Percentiles rank a stretch among this genome's conserved stretches.
phyloP scores from a whole-genome alignment of 2,113 vertebrate species.

The Myotis brandtii region DNA sequence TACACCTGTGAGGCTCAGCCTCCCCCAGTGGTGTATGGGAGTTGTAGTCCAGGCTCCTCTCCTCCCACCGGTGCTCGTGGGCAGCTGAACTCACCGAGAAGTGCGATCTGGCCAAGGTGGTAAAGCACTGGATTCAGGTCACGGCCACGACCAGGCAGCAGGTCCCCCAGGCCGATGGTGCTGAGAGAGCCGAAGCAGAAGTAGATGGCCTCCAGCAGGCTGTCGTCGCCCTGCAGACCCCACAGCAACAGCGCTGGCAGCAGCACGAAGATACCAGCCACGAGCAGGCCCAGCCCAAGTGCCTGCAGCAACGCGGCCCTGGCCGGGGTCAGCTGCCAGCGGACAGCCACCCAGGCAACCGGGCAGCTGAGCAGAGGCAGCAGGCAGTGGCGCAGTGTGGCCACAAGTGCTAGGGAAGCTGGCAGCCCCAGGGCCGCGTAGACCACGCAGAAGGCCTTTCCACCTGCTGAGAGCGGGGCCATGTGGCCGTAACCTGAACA shows the following conservation, averaged over 20 bases:
- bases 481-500: constrained; percentile 87
- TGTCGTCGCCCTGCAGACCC: constrained; percentile 77
- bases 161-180: constrained; percentile 87
- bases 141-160: constrained; percentile 72
- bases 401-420: constrained; percentile 84
- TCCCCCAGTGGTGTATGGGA: background rate
- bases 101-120: constrained; percentile 82
- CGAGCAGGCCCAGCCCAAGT: constrained; percentile 58
- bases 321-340: constrained; percentile 78
- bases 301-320: constrained; percentile 79
- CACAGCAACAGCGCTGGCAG: constrained; percentile 85
- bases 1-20: background rate
- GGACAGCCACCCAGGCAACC: constrained; percentile 61
- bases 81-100: constrained; percentile 85
- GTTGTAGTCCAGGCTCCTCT: background rate
- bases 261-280: constrained; percentile 81
- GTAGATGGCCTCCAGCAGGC: constrained; percentile 87
- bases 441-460: constrained; percentile 87
- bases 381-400: constrained; percentile 81
- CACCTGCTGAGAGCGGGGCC: constrained; percentile 83
- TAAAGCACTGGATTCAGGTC: constrained; percentile 63
- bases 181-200: constrained; percentile 90
- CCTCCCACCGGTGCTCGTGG: background rate
- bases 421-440: constrained; percentile 88
- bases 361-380: constrained; percentile 81